Evolutionary conservation across 2,113 vertebrate genomes (phyloP).

Genomic region (Vimba vimba): DNA sequence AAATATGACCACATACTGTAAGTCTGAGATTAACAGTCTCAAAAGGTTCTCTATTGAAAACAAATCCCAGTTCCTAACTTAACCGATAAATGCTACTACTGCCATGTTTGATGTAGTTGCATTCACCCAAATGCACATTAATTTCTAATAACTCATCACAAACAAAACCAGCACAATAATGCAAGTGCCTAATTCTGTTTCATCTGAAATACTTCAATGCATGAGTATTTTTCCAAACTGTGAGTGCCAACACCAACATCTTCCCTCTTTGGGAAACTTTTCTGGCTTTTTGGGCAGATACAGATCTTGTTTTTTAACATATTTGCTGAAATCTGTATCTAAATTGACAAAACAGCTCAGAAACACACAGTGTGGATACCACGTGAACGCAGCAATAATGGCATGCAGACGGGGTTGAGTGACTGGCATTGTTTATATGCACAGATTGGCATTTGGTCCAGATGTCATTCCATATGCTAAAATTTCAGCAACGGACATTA

Average conservation of each 20-base stretch:
- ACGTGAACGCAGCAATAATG: background rate
- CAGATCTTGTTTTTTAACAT: background rate
- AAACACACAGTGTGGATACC: too few relatives aligned
- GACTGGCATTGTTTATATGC: constrained; percentile 11
- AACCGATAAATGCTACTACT: background rate
- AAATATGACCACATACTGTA: background rate
- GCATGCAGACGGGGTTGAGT: background rate
- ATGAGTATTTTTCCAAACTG: background rate
- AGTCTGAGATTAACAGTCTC: background rate
- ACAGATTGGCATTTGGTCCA: constrained; percentile 34
- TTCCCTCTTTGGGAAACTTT: background rate
- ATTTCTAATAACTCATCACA: background rate
- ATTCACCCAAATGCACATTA: background rate
- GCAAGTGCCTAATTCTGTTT: background rate
- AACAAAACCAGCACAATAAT: background rate
- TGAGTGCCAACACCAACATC: background rate
- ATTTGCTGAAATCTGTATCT: constrained; percentile 2
- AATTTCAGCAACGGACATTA: constrained; percentile 8
- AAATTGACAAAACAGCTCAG: background rate
- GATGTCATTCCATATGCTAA: constrained; percentile 52
- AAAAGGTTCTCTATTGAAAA: background rate
- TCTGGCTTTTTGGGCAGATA: background rate
- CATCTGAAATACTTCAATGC: background rate
- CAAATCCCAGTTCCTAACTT: background rate
- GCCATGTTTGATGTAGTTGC: background rate